Base-by-base conservation (phyloP, 92 coral and sea anemone genomes). In the Phenganax marumi region DNA sequence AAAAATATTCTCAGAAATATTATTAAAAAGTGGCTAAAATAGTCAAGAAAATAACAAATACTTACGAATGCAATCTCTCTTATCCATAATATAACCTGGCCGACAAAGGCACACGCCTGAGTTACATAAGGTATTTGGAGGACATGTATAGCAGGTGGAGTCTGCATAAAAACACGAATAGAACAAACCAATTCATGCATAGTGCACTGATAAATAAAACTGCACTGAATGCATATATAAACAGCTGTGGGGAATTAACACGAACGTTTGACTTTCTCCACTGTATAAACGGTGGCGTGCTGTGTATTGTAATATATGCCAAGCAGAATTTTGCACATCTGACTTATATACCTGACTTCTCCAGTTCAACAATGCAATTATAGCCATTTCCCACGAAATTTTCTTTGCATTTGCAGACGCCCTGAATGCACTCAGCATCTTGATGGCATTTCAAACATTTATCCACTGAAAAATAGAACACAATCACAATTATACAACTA, bases 301-400 rank as follows among this genome's bases (percentile, higher is more conserved):
- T n/a, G n/a, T 33, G 43, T 33, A 33, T 33, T 33, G 43, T 33
- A 33, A 33, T 33, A 33, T 33, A 33, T 33, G 43, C 43, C 43
- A 33, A 33, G 43, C 43, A 33, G 43, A 33, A 33, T 2, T 33
- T 33, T 5, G 5, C 43, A 2, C 43, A 33, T 33, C 43, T 33
- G 43, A 33, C 43, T 33, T 33, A 33, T 33, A 33, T 66, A 66
- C 72, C 72, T 66, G 72, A 64, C 16, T 52, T 55, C 25, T 74
- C 79, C 57, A 22, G 49, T 49, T 78, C 73, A 11, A 78, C 73
- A 50, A 83, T 90, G 18, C 91, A 87, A 52, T 88, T 85, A 84
- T 91, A 91, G 24, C 97, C 97, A 63, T 86, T 93, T 46, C 97
- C 97, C 8, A 83, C 83, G 74, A 79, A 91, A 12, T 91, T 93